phyloP scores from a whole-genome alignment of 2,888 invertebrate genomes.

The Phragmatobia fuliginosa region DNA sequence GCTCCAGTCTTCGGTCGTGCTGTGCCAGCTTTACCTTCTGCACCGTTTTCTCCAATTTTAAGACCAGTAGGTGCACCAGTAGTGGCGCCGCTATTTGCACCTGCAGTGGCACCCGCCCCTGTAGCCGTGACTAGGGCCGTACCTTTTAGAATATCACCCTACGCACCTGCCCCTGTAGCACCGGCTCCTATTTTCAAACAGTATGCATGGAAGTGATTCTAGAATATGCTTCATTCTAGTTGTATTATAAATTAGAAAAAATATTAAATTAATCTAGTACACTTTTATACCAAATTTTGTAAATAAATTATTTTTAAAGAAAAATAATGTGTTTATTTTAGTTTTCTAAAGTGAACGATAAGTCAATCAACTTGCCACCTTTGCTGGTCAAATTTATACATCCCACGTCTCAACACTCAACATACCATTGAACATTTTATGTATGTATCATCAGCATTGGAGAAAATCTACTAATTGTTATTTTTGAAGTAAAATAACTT shows the following conservation, averaged over 20 bases:
- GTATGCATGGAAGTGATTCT: constrained; percentile 76
- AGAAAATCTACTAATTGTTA: too few relatives aligned
- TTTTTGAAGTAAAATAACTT: too few relatives aligned
- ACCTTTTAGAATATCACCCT: constrained; percentile 59
- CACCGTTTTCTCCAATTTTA: constrained; percentile 65
- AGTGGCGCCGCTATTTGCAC: constrained; percentile 56
- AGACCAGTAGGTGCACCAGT: constrained; percentile 56
- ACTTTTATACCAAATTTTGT: constrained; percentile 61
- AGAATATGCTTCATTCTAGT: constrained; percentile 49
- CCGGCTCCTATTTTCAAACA: constrained; percentile 67
- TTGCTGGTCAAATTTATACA: too few relatives aligned
- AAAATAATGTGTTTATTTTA: constrained; percentile 25
- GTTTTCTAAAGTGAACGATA: too few relatives aligned
- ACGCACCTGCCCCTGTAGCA: constrained; percentile 62
- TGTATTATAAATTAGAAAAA: constrained; percentile 52
- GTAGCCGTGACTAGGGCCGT: constrained; percentile 59
- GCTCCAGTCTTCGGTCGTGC: constrained; percentile 53
- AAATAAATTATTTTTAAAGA: constrained; percentile 57
- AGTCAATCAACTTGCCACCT: not conserved
- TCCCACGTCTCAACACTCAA: too few relatives aligned
- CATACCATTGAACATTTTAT: too few relatives aligned
- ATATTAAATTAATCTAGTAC: constrained; percentile 46
- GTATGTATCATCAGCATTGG: too few relatives aligned
- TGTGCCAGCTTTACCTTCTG: constrained; percentile 50
- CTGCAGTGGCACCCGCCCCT: constrained; percentile 61